A percentile compares a stretch with the other conserved stretches of the same genome.
These are phyloP conservation scores for Danio kyathit DNA, from an alignment of 2,797 vertebrate genomes.

Conservation along the genomic window DNA sequence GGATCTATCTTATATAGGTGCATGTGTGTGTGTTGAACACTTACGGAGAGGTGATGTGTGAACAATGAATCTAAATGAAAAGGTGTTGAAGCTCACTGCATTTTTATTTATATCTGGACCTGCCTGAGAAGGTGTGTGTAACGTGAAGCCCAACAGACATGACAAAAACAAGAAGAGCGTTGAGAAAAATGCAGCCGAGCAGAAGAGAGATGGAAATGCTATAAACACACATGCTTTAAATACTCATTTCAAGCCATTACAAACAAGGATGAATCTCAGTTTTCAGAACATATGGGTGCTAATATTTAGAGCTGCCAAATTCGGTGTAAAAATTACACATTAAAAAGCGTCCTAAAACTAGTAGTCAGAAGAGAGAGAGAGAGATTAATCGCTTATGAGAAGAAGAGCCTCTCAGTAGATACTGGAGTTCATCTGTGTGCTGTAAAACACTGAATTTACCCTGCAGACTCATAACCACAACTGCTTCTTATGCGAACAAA, in stretches of 20 bases:
- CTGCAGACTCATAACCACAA: slow-evolving; percentile 16
- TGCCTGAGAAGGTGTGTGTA: background rate
- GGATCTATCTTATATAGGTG: background rate
- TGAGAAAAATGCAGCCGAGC: slow-evolving; percentile 5
- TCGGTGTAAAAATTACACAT: background rate
- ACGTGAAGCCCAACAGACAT: background rate
- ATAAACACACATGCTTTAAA: background rate
- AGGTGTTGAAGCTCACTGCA: slow-evolving; percentile 2
- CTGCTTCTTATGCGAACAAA: background rate
- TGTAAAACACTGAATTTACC: slow-evolving; percentile 58
- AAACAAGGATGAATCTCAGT: background rate
- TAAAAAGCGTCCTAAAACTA: background rate
- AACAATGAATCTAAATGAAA: slow-evolving; percentile 35
- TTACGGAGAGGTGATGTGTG: background rate
- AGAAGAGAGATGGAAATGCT: slow-evolving; percentile 2
- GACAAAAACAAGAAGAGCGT: background rate
- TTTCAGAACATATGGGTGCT: background rate
- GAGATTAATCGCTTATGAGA: slow-evolving; percentile 10
- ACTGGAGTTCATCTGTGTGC: slow-evolving; percentile 36
- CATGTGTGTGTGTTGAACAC: background rate
- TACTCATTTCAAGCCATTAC: background rate
- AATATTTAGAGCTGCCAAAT: background rate
- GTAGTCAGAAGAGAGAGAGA: background rate
- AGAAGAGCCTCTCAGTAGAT: slow-evolving; percentile 17
- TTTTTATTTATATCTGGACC: slow-evolving; percentile 21